A percentile compares a stretch with the other conserved stretches of the same genome.
These are phyloP conservation scores for Dinoponera quadriceps DNA, from an alignment of 1,140 invertebrate species.

Conservation along the genomic window DNA sequence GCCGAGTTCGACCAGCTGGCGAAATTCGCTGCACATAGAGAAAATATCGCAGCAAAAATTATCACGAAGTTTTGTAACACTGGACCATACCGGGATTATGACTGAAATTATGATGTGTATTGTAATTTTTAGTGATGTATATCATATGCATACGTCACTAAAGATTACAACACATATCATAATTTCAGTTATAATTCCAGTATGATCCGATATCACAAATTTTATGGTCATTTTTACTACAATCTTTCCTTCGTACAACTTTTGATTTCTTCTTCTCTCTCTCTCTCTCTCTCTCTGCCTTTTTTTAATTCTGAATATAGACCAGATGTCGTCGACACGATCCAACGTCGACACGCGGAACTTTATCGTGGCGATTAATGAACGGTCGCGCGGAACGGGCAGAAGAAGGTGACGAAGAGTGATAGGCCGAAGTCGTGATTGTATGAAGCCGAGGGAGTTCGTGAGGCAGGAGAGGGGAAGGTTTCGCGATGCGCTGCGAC, in stretches of 20 bases:
- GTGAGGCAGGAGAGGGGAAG: neutral
- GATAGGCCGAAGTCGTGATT: neutral
- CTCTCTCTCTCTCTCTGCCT: constrained; percentile 29
- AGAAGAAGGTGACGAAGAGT: neutral
- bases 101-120: too few relatives aligned
- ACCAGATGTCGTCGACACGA: neutral
- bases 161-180: too few relatives aligned
- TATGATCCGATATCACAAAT: too few relatives aligned
- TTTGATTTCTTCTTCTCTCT: constrained; percentile 41
- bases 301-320: constrained; percentile 40
- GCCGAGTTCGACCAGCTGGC: neutral
- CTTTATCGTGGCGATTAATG: neutral
- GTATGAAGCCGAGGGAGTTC: neutral
- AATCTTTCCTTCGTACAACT: too few relatives aligned
- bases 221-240: too few relatives aligned
- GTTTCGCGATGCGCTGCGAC: neutral
- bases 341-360: neutral
- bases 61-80: too few relatives aligned
- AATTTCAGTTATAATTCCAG: too few relatives aligned
- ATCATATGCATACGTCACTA: too few relatives aligned
- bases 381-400: neutral
- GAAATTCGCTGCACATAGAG: constrained; percentile 51
- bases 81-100: too few relatives aligned
- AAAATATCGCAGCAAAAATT: too few relatives aligned
- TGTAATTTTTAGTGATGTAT: too few relatives aligned